These are phyloP conservation scores for Gymnoscopelus microlampas DNA, from an alignment of 2,797 vertebrate species.

Conservation along the genomic window DNA sequence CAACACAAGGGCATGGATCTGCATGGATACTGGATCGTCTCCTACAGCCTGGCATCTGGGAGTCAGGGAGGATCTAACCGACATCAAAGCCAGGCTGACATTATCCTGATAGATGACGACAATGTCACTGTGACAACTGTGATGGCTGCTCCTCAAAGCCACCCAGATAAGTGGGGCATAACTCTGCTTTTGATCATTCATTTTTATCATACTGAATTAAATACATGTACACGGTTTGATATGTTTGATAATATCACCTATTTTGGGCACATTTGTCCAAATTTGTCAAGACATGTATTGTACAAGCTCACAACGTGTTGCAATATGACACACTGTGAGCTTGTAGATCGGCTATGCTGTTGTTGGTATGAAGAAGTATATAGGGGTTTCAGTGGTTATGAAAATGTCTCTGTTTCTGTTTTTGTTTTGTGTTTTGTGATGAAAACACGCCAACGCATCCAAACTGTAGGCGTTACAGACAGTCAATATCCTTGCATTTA, in stretches of 20 bases:
- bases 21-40: slow-evolving; percentile 58
- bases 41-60: slow-evolving; percentile 66
- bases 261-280: too few relatives aligned
- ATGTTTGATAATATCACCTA: too few relatives aligned
- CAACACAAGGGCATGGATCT: slow-evolving; percentile 58
- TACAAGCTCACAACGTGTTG: too few relatives aligned
- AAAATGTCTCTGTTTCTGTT: too few relatives aligned
- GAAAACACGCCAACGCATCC: slow-evolving; percentile 47
- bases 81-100: slow-evolving; percentile 73
- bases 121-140: slow-evolving; percentile 64
- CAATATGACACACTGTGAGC: too few relatives aligned
- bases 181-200: slow-evolving; percentile 17
- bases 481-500: slow-evolving; percentile 19
- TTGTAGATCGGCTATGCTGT: too few relatives aligned
- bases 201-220: too few relatives aligned
- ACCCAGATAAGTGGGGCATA: slow-evolving; percentile 52
- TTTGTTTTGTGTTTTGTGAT: slow-evolving; percentile 28
- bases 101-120: slow-evolving; percentile 59
- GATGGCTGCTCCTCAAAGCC: slow-evolving; percentile 48
- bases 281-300: too few relatives aligned
- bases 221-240: too few relatives aligned
- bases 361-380: too few relatives aligned
- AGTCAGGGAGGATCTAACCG: slow-evolving; percentile 70
- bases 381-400: too few relatives aligned
- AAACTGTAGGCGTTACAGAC: slow-evolving; percentile 21